These are phyloP conservation scores for Calameuta idolon DNA, from an alignment of 2,888 invertebrate genomes.

Conservation along the genomic window DNA sequence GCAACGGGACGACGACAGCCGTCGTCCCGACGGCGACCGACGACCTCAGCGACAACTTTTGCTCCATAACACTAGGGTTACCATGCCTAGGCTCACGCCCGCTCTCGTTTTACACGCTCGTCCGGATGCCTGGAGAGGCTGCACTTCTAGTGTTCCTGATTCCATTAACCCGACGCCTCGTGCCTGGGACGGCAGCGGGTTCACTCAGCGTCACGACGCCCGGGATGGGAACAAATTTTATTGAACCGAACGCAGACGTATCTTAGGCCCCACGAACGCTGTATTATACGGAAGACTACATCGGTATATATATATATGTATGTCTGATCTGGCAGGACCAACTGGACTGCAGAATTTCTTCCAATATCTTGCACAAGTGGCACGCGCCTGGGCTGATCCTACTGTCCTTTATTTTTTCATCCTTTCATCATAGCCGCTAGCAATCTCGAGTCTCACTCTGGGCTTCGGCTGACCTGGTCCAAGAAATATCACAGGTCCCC, in stretches of 20 bases:
- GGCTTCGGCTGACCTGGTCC: not conserved
- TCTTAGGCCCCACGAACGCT: not conserved
- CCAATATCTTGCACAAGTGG: not conserved
- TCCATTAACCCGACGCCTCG: conserved; percentile 2
- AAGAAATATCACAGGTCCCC: not conserved
- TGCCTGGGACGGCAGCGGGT: not conserved
- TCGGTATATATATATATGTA: not conserved
- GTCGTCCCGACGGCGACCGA: not conserved
- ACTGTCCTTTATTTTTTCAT: not conserved
- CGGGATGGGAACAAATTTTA: not conserved
- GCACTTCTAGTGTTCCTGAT: not conserved
- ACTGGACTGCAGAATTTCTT: not conserved
- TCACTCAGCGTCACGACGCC: not conserved
- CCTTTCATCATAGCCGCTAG: not conserved
- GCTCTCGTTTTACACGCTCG: not conserved
- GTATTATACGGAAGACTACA: not conserved
- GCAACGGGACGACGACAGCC: too few relatives aligned
- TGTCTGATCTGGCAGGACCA: not conserved
- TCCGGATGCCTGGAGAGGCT: not conserved
- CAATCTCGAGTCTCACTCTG: not conserved
- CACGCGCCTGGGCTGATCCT: not conserved
- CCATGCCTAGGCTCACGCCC: not conserved
- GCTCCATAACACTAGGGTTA: not conserved
- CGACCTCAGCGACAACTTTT: not conserved
- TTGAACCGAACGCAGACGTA: not conserved